phyloP scores from a whole-genome alignment of 2,113 vertebrate genomes.

The Stegostoma tigrinum region DNA sequence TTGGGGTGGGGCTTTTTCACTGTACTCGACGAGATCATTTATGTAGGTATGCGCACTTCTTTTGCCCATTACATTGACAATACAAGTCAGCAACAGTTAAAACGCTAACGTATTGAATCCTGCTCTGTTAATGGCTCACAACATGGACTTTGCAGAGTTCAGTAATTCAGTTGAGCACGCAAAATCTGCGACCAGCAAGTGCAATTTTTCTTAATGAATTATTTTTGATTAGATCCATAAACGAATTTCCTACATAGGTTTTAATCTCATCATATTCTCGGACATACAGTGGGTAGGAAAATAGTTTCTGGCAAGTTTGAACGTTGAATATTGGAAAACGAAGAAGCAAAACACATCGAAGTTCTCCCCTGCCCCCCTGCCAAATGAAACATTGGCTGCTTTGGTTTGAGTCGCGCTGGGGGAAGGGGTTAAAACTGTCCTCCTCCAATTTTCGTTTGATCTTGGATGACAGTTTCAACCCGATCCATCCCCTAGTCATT shows the following conservation, averaged over 20 bases:
- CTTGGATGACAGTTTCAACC: background rate
- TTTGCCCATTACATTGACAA: background rate
- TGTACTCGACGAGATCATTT: background rate
- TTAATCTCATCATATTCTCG: background rate
- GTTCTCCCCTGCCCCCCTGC: background rate
- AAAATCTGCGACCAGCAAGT: no score
- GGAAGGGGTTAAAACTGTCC: background rate
- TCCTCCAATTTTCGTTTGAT: constrained; percentile 7
- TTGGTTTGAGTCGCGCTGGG: background rate
- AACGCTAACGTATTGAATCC: background rate
- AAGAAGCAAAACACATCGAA: background rate
- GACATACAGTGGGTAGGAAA: background rate
- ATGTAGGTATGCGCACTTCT: background rate
- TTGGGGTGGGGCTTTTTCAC: constrained; percentile 30
- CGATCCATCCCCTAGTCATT: background rate
- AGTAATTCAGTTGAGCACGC: background rate
- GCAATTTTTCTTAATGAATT: background rate
- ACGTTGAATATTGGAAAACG: background rate
- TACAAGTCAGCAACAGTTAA: constrained; percentile 1
- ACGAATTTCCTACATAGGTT: background rate
- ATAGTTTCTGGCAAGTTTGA: background rate
- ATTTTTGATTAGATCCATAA: background rate
- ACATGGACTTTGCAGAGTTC: background rate
- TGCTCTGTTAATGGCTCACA: background rate
- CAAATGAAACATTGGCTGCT: no score